Evolutionary conservation across 2,888 invertebrate species (phyloP).

Genomic region (Melitaea athalia): DNA sequence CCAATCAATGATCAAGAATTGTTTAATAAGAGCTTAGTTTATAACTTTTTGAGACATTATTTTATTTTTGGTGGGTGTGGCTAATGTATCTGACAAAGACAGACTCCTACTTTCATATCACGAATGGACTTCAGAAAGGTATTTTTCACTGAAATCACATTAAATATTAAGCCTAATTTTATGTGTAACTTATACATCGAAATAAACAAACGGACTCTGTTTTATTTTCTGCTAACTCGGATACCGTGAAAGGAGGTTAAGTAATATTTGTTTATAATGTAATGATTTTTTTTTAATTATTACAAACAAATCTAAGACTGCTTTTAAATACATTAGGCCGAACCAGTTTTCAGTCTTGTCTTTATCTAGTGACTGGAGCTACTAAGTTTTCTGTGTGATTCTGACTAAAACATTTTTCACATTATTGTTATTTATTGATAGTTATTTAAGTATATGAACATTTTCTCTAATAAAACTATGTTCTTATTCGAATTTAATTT

Average conservation of each 20-base stretch:
- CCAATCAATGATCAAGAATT: too few species aligned
- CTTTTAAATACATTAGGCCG: not conserved
- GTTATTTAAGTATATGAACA: conserved; percentile 67
- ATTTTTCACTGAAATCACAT: too few species aligned
- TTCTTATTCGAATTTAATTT: conserved; percentile 51
- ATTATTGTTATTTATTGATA: conserved; percentile 76
- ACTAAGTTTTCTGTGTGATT: conserved; percentile 40
- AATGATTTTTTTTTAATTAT: not conserved
- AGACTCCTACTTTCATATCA: too few species aligned
- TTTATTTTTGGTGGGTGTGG: too few species aligned
- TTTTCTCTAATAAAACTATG: conserved; percentile 76
- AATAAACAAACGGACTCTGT: too few species aligned
- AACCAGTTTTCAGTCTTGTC: conserved; percentile 5
- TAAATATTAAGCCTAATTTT: too few species aligned
- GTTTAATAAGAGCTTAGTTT: too few species aligned
- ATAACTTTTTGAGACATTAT: too few species aligned
- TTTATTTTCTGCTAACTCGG: not conserved
- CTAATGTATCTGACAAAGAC: too few species aligned
- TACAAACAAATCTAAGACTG: not conserved
- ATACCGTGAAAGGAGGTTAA: not conserved
- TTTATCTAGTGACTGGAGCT: conserved; percentile 25
- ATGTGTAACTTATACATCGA: too few species aligned
- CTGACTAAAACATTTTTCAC: conserved; percentile 53
- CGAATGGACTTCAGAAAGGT: too few species aligned
- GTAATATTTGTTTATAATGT: not conserved